Evolutionary conservation across 1,140 invertebrate species (phyloP).

Genomic region (Bombus fervidus): DNA sequence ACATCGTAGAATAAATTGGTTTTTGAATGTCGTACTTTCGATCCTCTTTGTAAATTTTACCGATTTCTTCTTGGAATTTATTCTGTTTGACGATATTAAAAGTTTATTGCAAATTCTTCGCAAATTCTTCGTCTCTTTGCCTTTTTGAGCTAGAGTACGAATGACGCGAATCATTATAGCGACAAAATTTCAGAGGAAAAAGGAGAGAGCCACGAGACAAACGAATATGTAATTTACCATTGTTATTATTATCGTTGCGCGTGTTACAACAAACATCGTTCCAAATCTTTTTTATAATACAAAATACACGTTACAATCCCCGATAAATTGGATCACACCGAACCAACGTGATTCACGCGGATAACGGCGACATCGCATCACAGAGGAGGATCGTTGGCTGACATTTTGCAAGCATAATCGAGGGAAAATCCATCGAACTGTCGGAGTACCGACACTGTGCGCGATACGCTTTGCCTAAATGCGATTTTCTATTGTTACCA

Average conservation of each 20-base stretch:
- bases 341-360: background rate
- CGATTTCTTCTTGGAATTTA: too few species aligned
- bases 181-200: too few species aligned
- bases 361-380: conserved; percentile 1
- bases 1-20: too few species aligned
- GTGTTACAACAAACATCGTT: background rate
- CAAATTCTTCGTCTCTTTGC: too few species aligned
- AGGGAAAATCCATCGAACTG: conserved; percentile 12
- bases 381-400: background rate
- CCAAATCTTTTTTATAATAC: background rate
- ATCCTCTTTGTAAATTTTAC: too few species aligned
- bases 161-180: too few species aligned
- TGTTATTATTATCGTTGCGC: background rate
- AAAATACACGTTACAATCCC: background rate
- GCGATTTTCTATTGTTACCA: conserved; percentile 24
- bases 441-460: background rate
- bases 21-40: too few species aligned
- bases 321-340: background rate
- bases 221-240: too few species aligned
- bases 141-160: too few species aligned
- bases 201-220: too few species aligned
- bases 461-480: background rate
- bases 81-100: too few species aligned
- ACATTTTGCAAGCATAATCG: conserved; percentile 23
- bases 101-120: too few species aligned